Base-by-base conservation (phyloP, 2,797 vertebrate species). In the Peromyscus nudipes region DNA sequence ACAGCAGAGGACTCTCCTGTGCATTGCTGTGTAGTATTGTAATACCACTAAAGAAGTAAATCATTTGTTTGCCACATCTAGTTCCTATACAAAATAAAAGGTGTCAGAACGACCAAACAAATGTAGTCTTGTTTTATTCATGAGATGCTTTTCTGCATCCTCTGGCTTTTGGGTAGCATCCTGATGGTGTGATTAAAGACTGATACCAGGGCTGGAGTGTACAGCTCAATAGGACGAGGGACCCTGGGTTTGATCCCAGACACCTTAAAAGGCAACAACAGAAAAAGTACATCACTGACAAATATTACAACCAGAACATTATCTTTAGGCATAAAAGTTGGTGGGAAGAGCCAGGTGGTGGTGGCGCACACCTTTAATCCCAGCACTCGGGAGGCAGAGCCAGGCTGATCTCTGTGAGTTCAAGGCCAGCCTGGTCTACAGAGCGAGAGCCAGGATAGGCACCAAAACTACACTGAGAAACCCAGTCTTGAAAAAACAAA, bases 41-140 rank as follows among this genome's bases (percentile, higher is more conserved):
- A 67, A 6, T 84, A 71, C 94, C 89, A 11, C 94, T 84, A 64
- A 95, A 77, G 52, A 75, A 91, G 34, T 84, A 84, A 93, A 80
- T 85, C 7, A 13, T 91, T 97, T 85, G 52, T 88, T 89, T 92
- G 65, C 12, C 92, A 27, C 37, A 12, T 25, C 43, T 65, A 46
- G 34, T 85, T 81, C 67, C 52, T 95, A 69, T 77, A 31, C 43
- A 82, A 75, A 57, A 46, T 49, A 86, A 89, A 73, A 60, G 29
- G 13, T 80, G 27, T 76, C 27, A n/a, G 49, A 52, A 37, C 34
- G 34, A 71, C 93, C 79, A 31, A 29, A 25, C 43, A 67, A 84
- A 84, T 19, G 16, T 69, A 80, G 89, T 82, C 40, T 82, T 89
- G 14, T 23, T 43, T 91, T 84, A 31, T 43, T 88, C 4, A 65